Base-by-base conservation (phyloP, 2,797 vertebrate genomes). In the Falco columbarius region DNA sequence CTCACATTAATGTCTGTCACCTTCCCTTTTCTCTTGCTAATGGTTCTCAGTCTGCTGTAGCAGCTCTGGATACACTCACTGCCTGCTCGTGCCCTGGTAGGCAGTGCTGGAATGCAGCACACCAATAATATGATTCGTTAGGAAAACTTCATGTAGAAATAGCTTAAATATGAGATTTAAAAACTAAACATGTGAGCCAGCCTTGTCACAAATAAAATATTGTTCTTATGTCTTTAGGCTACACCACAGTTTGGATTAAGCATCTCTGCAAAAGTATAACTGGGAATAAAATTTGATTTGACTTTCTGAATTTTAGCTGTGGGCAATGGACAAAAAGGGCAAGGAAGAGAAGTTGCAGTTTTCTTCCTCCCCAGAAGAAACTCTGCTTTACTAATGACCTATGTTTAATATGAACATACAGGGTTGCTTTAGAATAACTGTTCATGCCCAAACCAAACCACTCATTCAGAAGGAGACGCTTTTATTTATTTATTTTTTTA, bases 1-100 rank as follows among this genome's bases (percentile, higher is more conserved):
- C 21, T 95, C 51, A 36, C 71, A 65, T 83, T 96, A 96, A 59
- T 59, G 59, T 77, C 88, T 94, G 55, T 93, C 79, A 76, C 67
- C 51, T 95, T 59, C 66, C 72, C 91, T 95, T 94, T 95, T 81
- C 72, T 89, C 55, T 89, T 0, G 0, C 27, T 94, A 91, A 92
- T 90, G 79, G 74, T 92, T 96, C 88, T 95, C 67, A 91, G 44
- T 67, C 62, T 86, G 29, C 66, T 85, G n/a, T 20, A 86, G 71
- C 6, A 0, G 47, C 27, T 73, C 79, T 93, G 81, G 56, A 81
- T 79, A 54, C 0, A 8, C 47, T 91, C 0, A 7, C 47, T 91
- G 47, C 55, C 62, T 90, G 58, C 66, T 81, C 6, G 0, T 68
- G 55, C 42, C 86, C 14, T 62, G 40, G 27, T 61, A 73, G 89